A percentile compares a stretch with the other conserved stretches of the same genome.
Conservation (phyloP, 2,113 vertebrate species). For the Falco punctatus region DNA sequence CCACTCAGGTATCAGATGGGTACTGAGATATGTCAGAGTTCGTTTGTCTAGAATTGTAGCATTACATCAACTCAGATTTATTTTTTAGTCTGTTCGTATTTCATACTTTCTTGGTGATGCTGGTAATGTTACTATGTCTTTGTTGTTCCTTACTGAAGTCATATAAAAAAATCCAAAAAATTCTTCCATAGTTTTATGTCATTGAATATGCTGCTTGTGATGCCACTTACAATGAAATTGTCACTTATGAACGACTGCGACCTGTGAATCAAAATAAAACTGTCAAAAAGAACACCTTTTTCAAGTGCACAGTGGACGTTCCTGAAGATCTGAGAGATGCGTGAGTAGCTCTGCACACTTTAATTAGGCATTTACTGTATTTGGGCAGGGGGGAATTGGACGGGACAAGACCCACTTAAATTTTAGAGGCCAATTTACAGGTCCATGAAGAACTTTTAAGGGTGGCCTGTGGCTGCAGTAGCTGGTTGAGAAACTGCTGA, state of each 20-base stretch:
- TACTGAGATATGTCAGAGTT: background rate
- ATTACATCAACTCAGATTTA: background rate
- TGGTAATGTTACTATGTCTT: background rate
- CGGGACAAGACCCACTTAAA: background rate
- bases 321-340: constrained; percentile 85
- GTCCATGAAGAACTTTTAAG: background rate
- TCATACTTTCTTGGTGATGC: background rate
- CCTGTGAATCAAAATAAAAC: constrained; percentile 86
- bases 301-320: constrained; percentile 84
- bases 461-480: background rate
- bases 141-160: background rate
- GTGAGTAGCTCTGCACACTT: constrained; percentile 74
- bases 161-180: background rate
- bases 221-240: constrained; percentile 87
- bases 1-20: background rate
- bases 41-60: background rate
- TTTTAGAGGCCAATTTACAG: background rate
- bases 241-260: constrained; percentile 84
- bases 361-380: background rate
- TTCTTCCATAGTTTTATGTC: constrained; percentile 79
- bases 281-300: constrained; percentile 85
- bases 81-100: background rate
- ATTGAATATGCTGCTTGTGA: constrained; percentile 88
- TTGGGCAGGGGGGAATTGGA: background rate
- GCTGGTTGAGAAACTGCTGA: background rate